Base-by-base conservation (phyloP, 1,140 invertebrate genomes). In the Bactericera cockerelli region DNA sequence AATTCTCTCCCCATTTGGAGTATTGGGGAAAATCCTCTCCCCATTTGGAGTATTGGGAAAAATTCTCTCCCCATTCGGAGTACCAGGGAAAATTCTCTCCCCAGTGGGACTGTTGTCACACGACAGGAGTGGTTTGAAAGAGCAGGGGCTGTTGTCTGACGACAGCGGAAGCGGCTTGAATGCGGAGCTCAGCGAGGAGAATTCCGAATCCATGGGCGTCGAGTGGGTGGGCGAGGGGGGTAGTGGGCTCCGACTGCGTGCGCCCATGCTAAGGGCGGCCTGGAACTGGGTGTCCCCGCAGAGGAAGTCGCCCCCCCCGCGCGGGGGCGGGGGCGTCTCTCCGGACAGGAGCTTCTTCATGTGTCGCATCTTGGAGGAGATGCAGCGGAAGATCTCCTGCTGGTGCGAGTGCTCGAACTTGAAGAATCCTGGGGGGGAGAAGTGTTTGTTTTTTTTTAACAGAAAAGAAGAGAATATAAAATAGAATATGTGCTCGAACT, bases 311-410 rank as follows among this genome's bases (percentile, higher is more conserved):
- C 60, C 28, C 85, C 83, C 26, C 13, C 28, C 28, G n/a, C n/a
- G n/a, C n/a, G n/a, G n/a, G n/a, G n/a, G n/a, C n/a, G n/a, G n/a
- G n/a, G n/a, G n/a, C n/a, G n/a, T n/a, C 60, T 86, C 83, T 57
- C 78, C 79, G 26, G 77, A 81, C 54, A 88, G 74, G 58, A 86
- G 70, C 70, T 87, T 84, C 67, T 87, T 87, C 84, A 89, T 88
- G 2, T 77, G 84, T 66, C 84, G 87, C 83, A 89, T 89, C 70
- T 86, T 86, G 1, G 81, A 75, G 1, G 82, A 82, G 58, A 89
- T 76, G 68, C 83, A 70, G 57, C 82, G 77, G 61, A 84, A 89
- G 59, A 89, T 86, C 70, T 87, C 85, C 63, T 85, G 82, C 55
- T 84, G 82, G 67, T 86, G 86, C 8, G 78, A 79, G 65, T 88